Evolutionary conservation across 2,797 vertebrate genomes (phyloP), one percentile per base, ranked within the genome.

Genomic region (Hydrophis major): DNA sequence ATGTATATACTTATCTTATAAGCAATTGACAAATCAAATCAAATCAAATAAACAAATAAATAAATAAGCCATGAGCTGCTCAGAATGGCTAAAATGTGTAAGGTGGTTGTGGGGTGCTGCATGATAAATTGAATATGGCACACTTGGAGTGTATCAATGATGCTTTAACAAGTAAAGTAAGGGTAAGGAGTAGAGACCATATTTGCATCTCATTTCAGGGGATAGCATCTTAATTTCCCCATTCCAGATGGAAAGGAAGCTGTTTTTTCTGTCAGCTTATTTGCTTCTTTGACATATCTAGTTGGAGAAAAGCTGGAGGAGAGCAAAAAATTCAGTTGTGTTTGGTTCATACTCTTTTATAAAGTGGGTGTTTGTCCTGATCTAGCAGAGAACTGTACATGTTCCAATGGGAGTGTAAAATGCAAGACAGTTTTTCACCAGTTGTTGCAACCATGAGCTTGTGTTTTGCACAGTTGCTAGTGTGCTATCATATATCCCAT

Each of bases 101-200:
- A 6, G 18, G 2, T 50, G 50, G 5, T 42, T 0, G 8, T 3
- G 95, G 95, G 94, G 93, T 92, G 89, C 94, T 92, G 95, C 94
- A 37, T 16, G 5, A 53, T 47, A 89, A 88, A 37, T 1, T 63
- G 13, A 25, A 22, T 59, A n/a, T 50, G 91, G 7, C 92, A 94
- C 93, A n/a, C n/a, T 59, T 94, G 92, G 69, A 91, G 89, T 89
- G 94, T 91, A 89, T 93, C 96, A 95, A 89, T 93, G 89, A 91
- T 93, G 87, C 57, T 96, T 94, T 92, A 96, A 96, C 94, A 96
- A 96, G 96, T 96, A 94, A 94, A 32, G 28, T 89, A 94, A 42
- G 63, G 25, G 63, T 90, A 95, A 60, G 88, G 86, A 47, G 95
- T 92, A 92, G 96, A 93, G 92, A 94, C 94, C 95, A 90, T 8